These are phyloP conservation scores for Halcyon senegalensis DNA, from an alignment of 2,113 vertebrate genomes.

Conservation along the genomic window DNA sequence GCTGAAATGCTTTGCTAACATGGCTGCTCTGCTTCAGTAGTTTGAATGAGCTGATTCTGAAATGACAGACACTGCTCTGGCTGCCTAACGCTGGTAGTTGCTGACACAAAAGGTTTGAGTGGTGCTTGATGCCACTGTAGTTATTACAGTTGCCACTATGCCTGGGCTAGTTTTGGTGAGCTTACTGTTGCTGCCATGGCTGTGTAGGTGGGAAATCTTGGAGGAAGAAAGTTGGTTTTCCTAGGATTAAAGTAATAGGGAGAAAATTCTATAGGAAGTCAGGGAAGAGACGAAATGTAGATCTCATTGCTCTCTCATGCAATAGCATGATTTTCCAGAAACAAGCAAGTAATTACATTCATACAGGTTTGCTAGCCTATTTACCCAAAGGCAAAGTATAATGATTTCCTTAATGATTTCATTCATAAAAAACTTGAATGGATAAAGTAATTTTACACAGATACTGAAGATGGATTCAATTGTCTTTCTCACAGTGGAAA, in stretches of 20 bases:
- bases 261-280: not conserved
- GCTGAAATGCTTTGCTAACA: not conserved
- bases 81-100: accelerated
- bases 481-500: not conserved
- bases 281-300: not conserved
- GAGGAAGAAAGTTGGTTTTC: not conserved
- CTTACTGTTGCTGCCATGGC: not conserved
- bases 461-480: not conserved
- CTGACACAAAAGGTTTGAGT: accelerated
- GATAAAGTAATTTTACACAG: not conserved
- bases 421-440: constrained; percentile 18
- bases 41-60: not conserved
- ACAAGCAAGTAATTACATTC: not conserved
- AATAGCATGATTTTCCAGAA: not conserved
- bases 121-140: not conserved
- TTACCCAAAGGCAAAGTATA: constrained; percentile 32
- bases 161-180: not conserved
- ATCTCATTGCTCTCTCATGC: not conserved
- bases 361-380: not conserved
- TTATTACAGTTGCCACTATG: not conserved
- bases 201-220: not conserved
- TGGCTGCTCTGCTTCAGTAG: not conserved
- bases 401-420: constrained; percentile 6
- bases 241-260: not conserved
- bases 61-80: not conserved